phyloP scores from a whole-genome alignment of 2,888 invertebrate species.

The Griposia aprilina region DNA sequence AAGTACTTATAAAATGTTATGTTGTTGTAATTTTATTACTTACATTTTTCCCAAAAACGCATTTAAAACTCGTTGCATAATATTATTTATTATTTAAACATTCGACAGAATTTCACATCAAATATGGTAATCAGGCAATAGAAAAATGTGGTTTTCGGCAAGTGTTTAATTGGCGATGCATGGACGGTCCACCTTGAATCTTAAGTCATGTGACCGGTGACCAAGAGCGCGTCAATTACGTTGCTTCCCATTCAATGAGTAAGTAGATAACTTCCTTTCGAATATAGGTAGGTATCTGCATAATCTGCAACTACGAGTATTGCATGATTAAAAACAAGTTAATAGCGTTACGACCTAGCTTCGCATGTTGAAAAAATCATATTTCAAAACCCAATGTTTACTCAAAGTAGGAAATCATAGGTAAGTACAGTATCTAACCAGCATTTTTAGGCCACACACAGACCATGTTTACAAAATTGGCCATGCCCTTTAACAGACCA shows the following conservation, averaged over 20 bases:
- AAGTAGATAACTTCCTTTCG: conserved; percentile 44
- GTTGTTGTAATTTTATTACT: not conserved
- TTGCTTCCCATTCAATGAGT: conserved; percentile 54
- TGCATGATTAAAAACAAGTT: conserved; percentile 22
- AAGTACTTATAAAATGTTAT: not conserved
- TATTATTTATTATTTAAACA: not conserved
- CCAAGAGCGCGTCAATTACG: conserved; percentile 40
- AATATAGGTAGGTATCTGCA: conserved; percentile 2
- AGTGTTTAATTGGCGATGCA: conserved; percentile 56
- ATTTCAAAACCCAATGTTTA: conserved; percentile 1
- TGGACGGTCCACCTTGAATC: conserved; percentile 74
- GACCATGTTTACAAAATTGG: conserved; percentile 2
- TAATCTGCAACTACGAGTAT: conserved; percentile 25
- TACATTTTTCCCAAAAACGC: not conserved
- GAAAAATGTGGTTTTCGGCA: conserved; percentile 48
- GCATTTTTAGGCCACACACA: conserved; percentile 18
- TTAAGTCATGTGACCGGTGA: conserved; percentile 76
- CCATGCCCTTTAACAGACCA: not conserved
- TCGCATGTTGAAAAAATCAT: conserved; percentile 33
- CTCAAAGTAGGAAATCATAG: conserved; percentile 27
- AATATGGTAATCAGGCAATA: conserved; percentile 28
- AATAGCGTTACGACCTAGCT: conserved; percentile 8
- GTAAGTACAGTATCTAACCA: not conserved
- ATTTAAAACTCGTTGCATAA: not conserved
- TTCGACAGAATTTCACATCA: not conserved